Percentiles rank a stretch among this genome's conserved stretches.
Conservation (phyloP, 2,797 vertebrate genomes). For the Alosa sapidissima region DNA sequence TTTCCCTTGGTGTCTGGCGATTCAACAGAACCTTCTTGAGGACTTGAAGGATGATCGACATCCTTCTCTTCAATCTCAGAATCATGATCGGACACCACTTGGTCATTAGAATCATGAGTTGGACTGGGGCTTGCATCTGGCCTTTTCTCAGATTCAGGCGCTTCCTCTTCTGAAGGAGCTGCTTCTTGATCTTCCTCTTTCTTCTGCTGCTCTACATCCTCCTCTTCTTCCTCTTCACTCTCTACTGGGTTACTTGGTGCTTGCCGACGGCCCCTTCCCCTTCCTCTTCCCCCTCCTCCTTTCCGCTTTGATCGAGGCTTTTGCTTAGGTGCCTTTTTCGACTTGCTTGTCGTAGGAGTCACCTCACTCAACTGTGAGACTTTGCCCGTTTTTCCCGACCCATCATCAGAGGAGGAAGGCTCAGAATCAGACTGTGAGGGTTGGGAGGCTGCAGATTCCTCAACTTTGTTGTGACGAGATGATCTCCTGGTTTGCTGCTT, state of each 20-base stretch:
- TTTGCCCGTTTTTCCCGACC: slow-evolving; percentile 67
- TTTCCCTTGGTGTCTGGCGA: slow-evolving; percentile 25
- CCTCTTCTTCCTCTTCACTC: slow-evolving; percentile 57
- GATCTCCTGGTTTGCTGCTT: slow-evolving; percentile 83
- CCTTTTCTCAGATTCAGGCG: slow-evolving; percentile 47
- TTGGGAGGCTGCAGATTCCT: slow-evolving; percentile 69
- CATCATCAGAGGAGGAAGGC: slow-evolving; percentile 72
- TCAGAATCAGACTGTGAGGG: slow-evolving; percentile 74
- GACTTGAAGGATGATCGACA: slow-evolving; percentile 17
- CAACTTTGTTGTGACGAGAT: slow-evolving; percentile 78
- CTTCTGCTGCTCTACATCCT: slow-evolving; percentile 42
- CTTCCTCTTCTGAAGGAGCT: slow-evolving; percentile 31
- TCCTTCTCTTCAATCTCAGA: slow-evolving; percentile 27
- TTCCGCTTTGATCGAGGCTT: slow-evolving; percentile 82
- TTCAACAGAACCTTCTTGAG: slow-evolving; percentile 17
- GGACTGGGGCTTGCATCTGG: slow-evolving; percentile 43
- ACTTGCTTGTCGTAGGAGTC: slow-evolving; percentile 78
- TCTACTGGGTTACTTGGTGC: slow-evolving; percentile 55
- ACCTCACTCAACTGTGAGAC: slow-evolving; percentile 67
- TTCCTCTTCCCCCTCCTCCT: slow-evolving; percentile 47
- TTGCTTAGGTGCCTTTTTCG: slow-evolving; percentile 77
- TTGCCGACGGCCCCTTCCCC: slow-evolving; percentile 55
- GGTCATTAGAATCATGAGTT: slow-evolving; percentile 13
- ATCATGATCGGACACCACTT: slow-evolving; percentile 16
- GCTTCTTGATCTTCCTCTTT: slow-evolving; percentile 51